These are phyloP conservation scores for Drosophila grimshawi DNA, from an alignment of 1,140 invertebrate genomes.

Conservation along the genomic window DNA sequence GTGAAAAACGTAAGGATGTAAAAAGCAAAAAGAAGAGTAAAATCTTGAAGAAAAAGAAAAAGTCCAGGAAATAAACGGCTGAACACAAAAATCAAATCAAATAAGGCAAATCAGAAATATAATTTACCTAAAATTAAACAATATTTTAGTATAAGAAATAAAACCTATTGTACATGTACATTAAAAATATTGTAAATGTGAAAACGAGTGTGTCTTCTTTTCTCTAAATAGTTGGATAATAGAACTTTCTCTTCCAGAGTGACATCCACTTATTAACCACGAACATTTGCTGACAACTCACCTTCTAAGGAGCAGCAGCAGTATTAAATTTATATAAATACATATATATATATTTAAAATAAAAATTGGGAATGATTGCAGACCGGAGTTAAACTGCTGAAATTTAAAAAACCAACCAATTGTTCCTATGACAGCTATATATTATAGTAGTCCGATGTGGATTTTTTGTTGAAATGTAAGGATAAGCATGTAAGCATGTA, in stretches of 20 bases:
- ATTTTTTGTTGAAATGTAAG: no score
- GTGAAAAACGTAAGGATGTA: slow-evolving; percentile 64
- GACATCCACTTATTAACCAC: no score
- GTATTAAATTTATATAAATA: no score
- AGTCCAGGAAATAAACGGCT: slow-evolving; percentile 64
- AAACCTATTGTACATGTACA: slow-evolving; percentile 16
- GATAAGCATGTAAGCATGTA: no score
- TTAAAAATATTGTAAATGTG: slow-evolving; percentile 22
- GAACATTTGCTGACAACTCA: no score
- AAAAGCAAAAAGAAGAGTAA: slow-evolving; percentile 73
- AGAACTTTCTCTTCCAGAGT: not conserved
- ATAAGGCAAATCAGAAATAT: slow-evolving; percentile 3
- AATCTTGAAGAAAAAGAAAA: slow-evolving; percentile 71
- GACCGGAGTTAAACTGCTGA: no score
- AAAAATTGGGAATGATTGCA: no score
- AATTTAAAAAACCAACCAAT: no score
- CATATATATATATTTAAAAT: no score
- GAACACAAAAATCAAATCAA: slow-evolving; percentile 10
- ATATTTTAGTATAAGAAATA: slow-evolving; percentile 16
- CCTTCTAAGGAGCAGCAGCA: no score
- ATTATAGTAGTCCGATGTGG: no score
- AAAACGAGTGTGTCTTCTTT: slow-evolving; percentile 3
- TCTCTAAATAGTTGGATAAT: not conserved
- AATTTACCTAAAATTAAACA: slow-evolving; percentile 5
- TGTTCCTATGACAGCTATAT: no score